Evolutionary conservation across 2,888 invertebrate species (phyloP).

Genomic region (Himalopsyche tibetana): DNA sequence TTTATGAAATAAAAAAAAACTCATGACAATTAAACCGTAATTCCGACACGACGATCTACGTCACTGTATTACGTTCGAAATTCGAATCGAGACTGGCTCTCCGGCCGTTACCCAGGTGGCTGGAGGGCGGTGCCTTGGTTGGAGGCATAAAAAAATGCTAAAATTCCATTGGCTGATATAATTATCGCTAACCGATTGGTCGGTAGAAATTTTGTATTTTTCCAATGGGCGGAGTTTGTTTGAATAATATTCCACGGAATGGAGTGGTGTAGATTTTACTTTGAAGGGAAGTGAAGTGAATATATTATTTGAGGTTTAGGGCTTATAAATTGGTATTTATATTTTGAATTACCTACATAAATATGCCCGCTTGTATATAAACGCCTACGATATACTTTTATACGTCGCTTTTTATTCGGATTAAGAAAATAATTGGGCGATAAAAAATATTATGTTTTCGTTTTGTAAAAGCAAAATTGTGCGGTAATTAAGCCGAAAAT

Average conservation of each 20-base stretch:
- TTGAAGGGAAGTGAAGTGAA: constrained; percentile 33
- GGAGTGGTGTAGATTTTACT: constrained; percentile 6
- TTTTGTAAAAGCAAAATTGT: no score
- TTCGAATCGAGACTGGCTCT: constrained; percentile 60
- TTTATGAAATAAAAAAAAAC: not conserved
- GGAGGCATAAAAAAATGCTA: constrained; percentile 34
- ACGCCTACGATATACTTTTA: no score
- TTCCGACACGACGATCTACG: not conserved
- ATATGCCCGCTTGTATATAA: not conserved
- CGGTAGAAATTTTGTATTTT: constrained; percentile 29
- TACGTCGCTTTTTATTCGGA: no score
- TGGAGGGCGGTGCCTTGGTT: constrained; percentile 43
- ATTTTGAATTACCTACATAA: not conserved
- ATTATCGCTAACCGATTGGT: constrained; percentile 38
- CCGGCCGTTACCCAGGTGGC: constrained; percentile 56
- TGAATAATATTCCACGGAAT: constrained; percentile 44
- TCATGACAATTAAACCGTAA: not conserved
- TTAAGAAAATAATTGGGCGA: no score
- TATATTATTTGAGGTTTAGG: constrained; percentile 9
- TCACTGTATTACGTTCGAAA: constrained; percentile 52
- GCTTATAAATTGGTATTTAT: constrained; percentile 37
- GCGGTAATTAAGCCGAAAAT: no score
- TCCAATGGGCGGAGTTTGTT: constrained; percentile 44
- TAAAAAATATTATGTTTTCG: no score
- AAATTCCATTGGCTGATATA: constrained; percentile 46